phyloP scores from a whole-genome alignment of 2,113 vertebrate genomes.

The Galeopterus variegatus region DNA sequence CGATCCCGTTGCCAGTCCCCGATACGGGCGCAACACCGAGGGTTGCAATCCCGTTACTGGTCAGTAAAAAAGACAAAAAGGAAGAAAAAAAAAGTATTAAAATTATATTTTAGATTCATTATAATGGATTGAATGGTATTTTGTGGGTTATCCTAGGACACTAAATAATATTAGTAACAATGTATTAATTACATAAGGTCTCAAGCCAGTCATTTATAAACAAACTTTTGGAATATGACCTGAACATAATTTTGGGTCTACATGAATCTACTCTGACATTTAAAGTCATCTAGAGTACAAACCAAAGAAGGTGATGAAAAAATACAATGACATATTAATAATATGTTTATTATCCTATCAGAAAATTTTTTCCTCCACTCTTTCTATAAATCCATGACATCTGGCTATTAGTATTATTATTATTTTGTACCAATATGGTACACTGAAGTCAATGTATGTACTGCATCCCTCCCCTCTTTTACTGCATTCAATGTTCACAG shows the following conservation, averaged over 20 bases:
- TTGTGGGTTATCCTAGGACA: neutral
- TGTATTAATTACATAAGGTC: constrained; percentile 24
- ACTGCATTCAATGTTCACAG: neutral
- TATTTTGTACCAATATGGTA: neutral
- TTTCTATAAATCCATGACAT: neutral
- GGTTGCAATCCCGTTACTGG: too few relatives aligned
- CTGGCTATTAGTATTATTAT: neutral
- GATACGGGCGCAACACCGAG: too few relatives aligned
- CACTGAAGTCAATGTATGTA: neutral
- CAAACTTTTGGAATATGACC: neutral
- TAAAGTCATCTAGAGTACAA: neutral
- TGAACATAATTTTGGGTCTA: neutral
- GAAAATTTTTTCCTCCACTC: neutral
- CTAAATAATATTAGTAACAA: neutral
- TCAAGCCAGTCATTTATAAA: constrained; percentile 31
- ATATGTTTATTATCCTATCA: neutral
- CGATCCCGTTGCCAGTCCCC: too few relatives aligned
- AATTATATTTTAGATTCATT: constrained; percentile 21
- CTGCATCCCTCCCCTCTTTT: neutral
- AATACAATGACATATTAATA: neutral
- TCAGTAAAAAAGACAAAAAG: too few relatives aligned
- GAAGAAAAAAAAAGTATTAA: constrained; percentile 33
- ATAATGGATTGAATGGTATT: neutral
- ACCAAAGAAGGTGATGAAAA: neutral
- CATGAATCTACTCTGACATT: neutral